phyloP scores from a whole-genome alignment of 2,888 invertebrate genomes.

The Drosophila vallismaia region DNA sequence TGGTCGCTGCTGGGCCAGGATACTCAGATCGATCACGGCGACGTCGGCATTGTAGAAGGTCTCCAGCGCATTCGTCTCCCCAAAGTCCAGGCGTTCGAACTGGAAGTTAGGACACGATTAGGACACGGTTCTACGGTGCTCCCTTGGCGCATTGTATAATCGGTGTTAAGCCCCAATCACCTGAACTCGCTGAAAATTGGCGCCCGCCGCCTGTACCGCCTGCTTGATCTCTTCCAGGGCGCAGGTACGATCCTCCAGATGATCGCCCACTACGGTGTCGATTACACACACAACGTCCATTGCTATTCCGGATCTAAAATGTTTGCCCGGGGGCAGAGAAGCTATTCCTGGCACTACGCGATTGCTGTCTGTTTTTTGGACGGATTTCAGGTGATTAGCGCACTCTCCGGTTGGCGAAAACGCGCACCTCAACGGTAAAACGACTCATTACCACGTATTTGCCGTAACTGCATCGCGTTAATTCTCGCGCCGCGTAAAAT shows the following conservation, averaged over 20 bases:
- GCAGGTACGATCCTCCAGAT: constrained; percentile 90
- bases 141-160: constrained; percentile 5
- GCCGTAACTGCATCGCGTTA: constrained; percentile 54
- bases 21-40: constrained; percentile 96
- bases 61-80: constrained; percentile 97
- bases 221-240: constrained; percentile 93
- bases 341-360: constrained; percentile 61
- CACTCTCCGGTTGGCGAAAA: constrained; percentile 33
- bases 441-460: constrained; percentile 64
- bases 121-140: background rate
- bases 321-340: constrained; percentile 11
- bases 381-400: constrained; percentile 35
- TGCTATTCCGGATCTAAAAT: constrained; percentile 25
- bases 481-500: constrained; percentile 57
- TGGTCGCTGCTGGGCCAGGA: constrained; percentile 95
- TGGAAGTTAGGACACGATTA: constrained; percentile 83
- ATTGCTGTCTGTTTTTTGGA: constrained; percentile 40
- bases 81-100: constrained; percentile 99
- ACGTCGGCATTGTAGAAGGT: constrained; percentile 99
- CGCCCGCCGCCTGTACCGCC: constrained; percentile 91
- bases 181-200: constrained; percentile 92
- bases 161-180: constrained; percentile 83
- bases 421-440: constrained; percentile 40
- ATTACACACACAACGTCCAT: constrained; percentile 96
- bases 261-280: constrained; percentile 89